phyloP scores from a whole-genome alignment of 1,140 invertebrate genomes.

The Ceratoteleas bidentatus region DNA sequence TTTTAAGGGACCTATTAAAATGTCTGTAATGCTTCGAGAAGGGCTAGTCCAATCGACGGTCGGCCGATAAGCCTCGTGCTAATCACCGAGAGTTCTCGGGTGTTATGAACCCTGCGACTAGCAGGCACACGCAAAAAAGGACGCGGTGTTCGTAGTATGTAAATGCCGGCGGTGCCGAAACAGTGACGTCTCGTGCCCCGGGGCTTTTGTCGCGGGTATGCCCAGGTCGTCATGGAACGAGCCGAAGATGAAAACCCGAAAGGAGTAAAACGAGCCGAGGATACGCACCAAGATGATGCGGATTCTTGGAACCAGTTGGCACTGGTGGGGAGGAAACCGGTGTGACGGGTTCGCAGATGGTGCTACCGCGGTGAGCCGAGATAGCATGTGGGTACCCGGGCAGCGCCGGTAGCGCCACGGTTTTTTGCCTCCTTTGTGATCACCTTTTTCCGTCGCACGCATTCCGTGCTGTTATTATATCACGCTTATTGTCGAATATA shows the following conservation, averaged over 20 bases:
- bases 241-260: conserved; percentile 12
- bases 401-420: conserved; percentile 55
- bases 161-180: conserved; percentile 13
- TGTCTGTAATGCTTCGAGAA: too few species aligned
- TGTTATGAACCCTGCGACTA: too few species aligned
- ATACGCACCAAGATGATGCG: conserved; percentile 21
- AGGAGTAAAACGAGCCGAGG: conserved; percentile 5
- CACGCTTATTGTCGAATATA: conserved; percentile 50
- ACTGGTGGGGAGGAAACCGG: conserved; percentile 77
- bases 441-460: conserved; percentile 47
- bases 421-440: conserved; percentile 16
- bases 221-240: neutral
- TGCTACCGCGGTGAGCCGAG: conserved; percentile 64
- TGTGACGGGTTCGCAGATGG: conserved; percentile 80
- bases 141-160: conserved; percentile 14
- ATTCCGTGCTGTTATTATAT: conserved; percentile 72
- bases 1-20: too few species aligned
- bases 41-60: too few species aligned
- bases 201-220: conserved; percentile 14
- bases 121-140: too few species aligned
- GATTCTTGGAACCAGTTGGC: conserved; percentile 68
- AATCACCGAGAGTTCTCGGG: too few species aligned
- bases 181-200: conserved; percentile 7
- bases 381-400: conserved; percentile 70
- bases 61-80: too few species aligned